A percentile compares a stretch with the other conserved stretches of the same genome.
These are phyloP conservation scores for Pasiphila rectangulata DNA, from an alignment of 2,888 invertebrate species.

Conservation along the genomic window DNA sequence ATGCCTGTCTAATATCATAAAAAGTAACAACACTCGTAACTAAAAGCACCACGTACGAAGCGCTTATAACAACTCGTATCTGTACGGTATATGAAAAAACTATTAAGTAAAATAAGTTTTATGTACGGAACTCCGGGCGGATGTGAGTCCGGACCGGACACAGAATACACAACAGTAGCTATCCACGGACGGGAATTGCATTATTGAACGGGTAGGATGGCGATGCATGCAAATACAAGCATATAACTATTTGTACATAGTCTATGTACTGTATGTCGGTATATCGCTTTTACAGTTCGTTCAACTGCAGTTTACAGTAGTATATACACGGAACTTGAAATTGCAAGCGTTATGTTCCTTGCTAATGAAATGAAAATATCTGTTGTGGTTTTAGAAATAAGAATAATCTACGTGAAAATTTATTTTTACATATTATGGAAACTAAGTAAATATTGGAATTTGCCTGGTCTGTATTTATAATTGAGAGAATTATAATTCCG, in stretches of 20 bases:
- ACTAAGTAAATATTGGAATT: no score
- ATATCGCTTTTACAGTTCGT: slow-evolving; percentile 20
- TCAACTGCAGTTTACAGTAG: slow-evolving; percentile 16
- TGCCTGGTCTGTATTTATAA: neutral
- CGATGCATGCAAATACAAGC: slow-evolving; percentile 46
- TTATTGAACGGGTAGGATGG: slow-evolving; percentile 62
- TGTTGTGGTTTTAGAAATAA: neutral
- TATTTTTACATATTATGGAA: no score
- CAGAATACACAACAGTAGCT: slow-evolving; percentile 11
- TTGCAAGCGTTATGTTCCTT: neutral
- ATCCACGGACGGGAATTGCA: slow-evolving; percentile 51
- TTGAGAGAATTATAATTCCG: neutral
- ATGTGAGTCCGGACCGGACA: slow-evolving; percentile 25
- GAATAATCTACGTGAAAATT: neutral
- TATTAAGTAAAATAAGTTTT: slow-evolving; percentile 11
- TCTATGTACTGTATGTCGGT: slow-evolving; percentile 5
- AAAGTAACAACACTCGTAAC: slow-evolving; percentile 5
- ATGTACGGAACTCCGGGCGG: slow-evolving; percentile 22
- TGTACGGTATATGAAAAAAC: neutral
- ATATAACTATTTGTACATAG: slow-evolving; percentile 12
- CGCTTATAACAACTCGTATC: slow-evolving; percentile 7
- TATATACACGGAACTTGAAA: neutral
- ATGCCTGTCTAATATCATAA: slow-evolving; percentile 9
- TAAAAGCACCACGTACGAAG: neutral
- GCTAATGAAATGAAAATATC: neutral